These are phyloP conservation scores for Nemotelus nigrinus DNA, from an alignment of 2,888 invertebrate genomes.

Conservation along the genomic window DNA sequence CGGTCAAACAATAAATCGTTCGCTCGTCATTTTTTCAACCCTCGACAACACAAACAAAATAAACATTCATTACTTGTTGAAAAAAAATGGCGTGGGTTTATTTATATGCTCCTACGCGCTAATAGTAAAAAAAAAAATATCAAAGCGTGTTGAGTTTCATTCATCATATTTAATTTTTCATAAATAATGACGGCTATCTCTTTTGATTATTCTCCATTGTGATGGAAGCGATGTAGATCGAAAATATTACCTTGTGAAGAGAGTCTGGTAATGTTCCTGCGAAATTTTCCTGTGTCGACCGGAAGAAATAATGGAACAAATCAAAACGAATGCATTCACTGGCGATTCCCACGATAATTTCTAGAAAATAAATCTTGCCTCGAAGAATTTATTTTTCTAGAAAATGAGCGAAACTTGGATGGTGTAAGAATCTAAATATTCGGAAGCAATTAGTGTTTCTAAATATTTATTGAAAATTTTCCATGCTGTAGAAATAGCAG, in stretches of 20 bases:
- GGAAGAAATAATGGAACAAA: no score
- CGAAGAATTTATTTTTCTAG: no score
- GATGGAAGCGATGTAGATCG: not conserved
- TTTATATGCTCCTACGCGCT: not conserved
- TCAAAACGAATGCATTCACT: no score
- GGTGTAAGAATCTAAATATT: no score
- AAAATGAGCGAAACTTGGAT: no score
- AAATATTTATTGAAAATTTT: no score
- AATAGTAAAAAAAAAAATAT: conserved; percentile 1
- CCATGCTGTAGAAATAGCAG: no score
- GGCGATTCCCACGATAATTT: no score
- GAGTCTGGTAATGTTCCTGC: not conserved
- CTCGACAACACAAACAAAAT: not conserved
- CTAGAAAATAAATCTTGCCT: no score
- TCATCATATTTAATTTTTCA: not conserved
- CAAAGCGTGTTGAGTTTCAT: not conserved
- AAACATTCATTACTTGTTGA: not conserved
- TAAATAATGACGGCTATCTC: not conserved
- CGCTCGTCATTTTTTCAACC: not conserved
- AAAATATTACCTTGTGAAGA: not conserved
- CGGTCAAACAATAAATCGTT: not conserved
- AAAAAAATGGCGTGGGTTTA: not conserved
- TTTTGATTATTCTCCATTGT: not conserved
- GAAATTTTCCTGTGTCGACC: no score
- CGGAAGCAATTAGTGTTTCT: no score